phyloP scores from a whole-genome alignment of 2,113 vertebrate species.

The Oryzias melastigma region DNA sequence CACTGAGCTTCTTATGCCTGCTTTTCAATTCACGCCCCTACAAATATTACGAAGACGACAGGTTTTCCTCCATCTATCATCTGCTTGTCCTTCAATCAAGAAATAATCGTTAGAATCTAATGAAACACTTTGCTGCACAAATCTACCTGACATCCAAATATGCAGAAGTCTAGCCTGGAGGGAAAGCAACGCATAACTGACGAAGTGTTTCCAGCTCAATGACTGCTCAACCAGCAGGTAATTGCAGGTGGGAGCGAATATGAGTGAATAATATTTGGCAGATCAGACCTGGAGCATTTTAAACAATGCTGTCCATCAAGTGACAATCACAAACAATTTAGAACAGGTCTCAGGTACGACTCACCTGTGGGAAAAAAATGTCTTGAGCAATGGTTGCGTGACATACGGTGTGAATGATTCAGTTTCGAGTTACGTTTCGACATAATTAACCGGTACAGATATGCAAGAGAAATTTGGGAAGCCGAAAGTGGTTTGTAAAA shows the following conservation, averaged over 20 bases:
- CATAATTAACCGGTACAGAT: too few relatives aligned
- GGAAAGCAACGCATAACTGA: conserved; percentile 40
- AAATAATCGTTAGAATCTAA: conserved; percentile 79
- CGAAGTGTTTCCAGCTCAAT: conserved; percentile 51
- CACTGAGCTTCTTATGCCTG: conserved; percentile 17
- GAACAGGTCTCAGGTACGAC: conserved; percentile 35
- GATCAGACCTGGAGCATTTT: conserved; percentile 65
- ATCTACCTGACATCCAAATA: conserved; percentile 71
- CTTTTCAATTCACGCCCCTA: conserved; percentile 44
- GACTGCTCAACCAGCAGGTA: conserved; percentile 53
- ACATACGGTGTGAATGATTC: conserved; percentile 2
- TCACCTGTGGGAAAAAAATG: conserved; percentile 48
- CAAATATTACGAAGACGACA: conserved; percentile 66
- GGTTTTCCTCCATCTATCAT: conserved; percentile 61
- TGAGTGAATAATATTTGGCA: conserved; percentile 50
- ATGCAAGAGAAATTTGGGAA: too few relatives aligned
- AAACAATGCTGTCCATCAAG: conserved; percentile 69
- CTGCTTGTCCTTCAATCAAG: conserved; percentile 60
- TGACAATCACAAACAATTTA: conserved; percentile 24
- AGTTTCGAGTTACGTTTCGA: too few relatives aligned
- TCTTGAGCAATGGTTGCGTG: conserved; percentile 1
- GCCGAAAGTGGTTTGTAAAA: too few relatives aligned
- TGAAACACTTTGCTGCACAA: conserved; percentile 62
- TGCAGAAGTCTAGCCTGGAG: conserved; percentile 53
- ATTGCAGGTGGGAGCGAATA: conserved; percentile 68